Conservation (phyloP, 1,140 invertebrate genomes). For the Microvelia longipes region DNA sequence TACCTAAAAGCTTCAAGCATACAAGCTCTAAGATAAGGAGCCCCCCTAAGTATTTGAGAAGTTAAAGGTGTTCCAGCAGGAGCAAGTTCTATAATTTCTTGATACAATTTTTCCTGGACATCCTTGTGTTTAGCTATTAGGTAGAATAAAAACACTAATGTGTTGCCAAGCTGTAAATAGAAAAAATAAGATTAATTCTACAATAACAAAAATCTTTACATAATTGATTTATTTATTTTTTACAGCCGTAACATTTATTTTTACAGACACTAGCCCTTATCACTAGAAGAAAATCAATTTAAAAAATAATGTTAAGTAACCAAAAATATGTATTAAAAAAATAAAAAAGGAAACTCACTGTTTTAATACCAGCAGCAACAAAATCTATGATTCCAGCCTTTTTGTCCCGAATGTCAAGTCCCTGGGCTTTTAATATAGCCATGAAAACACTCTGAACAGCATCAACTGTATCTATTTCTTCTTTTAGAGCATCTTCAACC, state of each 20-base stretch:
- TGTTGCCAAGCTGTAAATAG: slow-evolving; percentile 55
- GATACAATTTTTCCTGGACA: slow-evolving; percentile 54
- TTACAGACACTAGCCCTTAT: too few relatives aligned
- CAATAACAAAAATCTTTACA: too few relatives aligned
- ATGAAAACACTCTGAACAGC: slow-evolving; percentile 52
- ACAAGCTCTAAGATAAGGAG: slow-evolving; percentile 67
- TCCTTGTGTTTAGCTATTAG: slow-evolving; percentile 50
- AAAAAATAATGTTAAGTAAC: background rate
- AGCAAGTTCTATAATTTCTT: slow-evolving; percentile 48
- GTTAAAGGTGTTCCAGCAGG: slow-evolving; percentile 39
- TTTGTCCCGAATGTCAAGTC: slow-evolving; percentile 60
- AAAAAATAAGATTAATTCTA: slow-evolving; percentile 8
- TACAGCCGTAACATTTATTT: too few relatives aligned
- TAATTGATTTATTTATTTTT: too few relatives aligned
- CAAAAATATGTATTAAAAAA: slow-evolving; percentile 15
- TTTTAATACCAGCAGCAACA: slow-evolving; percentile 71
- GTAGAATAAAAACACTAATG: slow-evolving; percentile 60
- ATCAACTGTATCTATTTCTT: slow-evolving; percentile 35
- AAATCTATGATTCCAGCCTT: slow-evolving; percentile 73
- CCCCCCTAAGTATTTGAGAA: slow-evolving; percentile 42
- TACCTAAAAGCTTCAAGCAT: slow-evolving; percentile 65
- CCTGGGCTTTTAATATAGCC: slow-evolving; percentile 51
- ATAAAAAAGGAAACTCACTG: slow-evolving; percentile 36
- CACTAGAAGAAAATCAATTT: background rate
- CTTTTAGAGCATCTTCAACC: slow-evolving; percentile 44